phyloP scores from a whole-genome alignment of 1,140 invertebrate species.

The Hetaerina americana region DNA sequence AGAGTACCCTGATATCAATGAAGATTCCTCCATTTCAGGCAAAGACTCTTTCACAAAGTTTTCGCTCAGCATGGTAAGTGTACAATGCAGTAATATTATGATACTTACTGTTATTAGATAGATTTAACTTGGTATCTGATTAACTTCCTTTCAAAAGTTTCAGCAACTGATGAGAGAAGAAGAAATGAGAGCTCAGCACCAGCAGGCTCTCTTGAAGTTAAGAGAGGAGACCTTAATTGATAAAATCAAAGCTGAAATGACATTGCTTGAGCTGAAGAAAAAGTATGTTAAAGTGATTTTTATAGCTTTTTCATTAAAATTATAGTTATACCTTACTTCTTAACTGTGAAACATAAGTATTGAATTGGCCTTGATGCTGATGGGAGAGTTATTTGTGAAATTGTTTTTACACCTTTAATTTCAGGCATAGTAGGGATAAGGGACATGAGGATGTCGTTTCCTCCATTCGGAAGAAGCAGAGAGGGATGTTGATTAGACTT shows the following conservation, averaged over 20 bases:
- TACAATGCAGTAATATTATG: not conserved
- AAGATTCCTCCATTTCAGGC: not conserved
- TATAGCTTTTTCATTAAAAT: too few species aligned
- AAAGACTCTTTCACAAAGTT: slow-evolving; percentile 2
- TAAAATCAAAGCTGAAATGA: slow-evolving; percentile 40
- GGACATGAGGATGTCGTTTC: slow-evolving; percentile 35
- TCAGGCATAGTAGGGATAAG: slow-evolving; percentile 26
- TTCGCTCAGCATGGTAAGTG: not conserved
- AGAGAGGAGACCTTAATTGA: slow-evolving; percentile 41
- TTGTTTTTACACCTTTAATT: not conserved
- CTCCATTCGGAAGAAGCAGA: slow-evolving; percentile 38
- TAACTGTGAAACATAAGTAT: too few species aligned
- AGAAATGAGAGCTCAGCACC: slow-evolving; percentile 31
- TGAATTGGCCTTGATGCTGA: too few species aligned
- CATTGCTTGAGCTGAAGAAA: slow-evolving; percentile 39
- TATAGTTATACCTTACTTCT: too few species aligned
- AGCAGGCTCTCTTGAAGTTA: slow-evolving; percentile 36
- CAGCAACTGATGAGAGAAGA: slow-evolving; percentile 33
- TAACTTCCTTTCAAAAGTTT: slow-evolving; percentile 21
- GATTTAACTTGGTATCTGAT: not conserved
- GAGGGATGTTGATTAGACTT: slow-evolving; percentile 33
- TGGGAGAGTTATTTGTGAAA: too few species aligned
- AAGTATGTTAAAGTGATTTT: slow-evolving; percentile 13
- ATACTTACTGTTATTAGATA: too few species aligned
- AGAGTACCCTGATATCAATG: not conserved